Evolutionary conservation across 2,797 vertebrate genomes (phyloP).

Genomic region (Acanthurus tractus): DNA sequence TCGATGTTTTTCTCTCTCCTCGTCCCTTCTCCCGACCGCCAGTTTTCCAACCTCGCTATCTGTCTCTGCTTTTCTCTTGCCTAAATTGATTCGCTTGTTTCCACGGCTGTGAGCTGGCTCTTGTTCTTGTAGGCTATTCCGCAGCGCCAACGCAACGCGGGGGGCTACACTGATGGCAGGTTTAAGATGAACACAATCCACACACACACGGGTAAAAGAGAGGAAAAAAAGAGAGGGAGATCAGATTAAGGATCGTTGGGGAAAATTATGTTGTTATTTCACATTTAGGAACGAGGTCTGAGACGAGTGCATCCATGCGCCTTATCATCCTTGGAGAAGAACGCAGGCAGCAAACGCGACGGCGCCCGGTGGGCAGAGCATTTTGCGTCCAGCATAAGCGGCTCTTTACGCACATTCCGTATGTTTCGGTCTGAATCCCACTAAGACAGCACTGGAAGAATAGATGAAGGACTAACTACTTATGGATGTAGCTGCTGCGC

Average conservation of each 20-base stretch:
- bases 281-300: constrained; percentile 65
- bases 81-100: constrained; percentile 80
- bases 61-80: constrained; percentile 58
- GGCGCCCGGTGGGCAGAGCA: constrained; percentile 83
- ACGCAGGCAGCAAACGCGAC: constrained; percentile 82
- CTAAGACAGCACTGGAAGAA: constrained; percentile 56
- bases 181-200: constrained; percentile 74
- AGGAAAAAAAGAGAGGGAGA: constrained; percentile 7
- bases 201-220: constrained; percentile 8
- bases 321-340: constrained; percentile 79
- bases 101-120: constrained; percentile 79
- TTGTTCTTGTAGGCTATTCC: constrained; percentile 80
- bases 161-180: constrained; percentile 78
- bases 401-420: constrained; percentile 83
- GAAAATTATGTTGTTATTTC: constrained; percentile 64
- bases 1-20: constrained; percentile 62
- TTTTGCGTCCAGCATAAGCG: constrained; percentile 79
- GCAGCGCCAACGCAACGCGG: constrained; percentile 83
- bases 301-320: constrained; percentile 75
- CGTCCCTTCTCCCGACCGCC: constrained; percentile 54
- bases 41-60: constrained; percentile 60
- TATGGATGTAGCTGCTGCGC: constrained; percentile 39
- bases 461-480: constrained; percentile 44
- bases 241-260: constrained; percentile 55
- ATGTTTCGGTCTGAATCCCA: constrained; percentile 75